Conservation (phyloP, 2,797 vertebrate species). For the Lepus townsendii region DNA sequence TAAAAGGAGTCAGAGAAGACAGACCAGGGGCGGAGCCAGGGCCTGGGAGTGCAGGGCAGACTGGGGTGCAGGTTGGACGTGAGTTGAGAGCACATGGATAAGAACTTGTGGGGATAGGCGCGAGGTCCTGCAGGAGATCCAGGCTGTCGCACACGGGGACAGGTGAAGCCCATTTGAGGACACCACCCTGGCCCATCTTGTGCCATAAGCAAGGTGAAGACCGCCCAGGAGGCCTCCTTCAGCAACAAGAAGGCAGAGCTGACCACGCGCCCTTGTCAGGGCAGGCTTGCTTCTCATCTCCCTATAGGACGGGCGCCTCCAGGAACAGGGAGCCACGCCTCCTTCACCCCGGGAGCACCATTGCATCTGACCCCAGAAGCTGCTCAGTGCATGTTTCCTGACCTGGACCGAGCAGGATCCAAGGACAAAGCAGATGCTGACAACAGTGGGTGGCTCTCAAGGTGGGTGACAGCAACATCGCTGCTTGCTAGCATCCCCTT, state of each 20-base stretch:
- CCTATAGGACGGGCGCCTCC: neutral
- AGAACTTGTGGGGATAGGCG: fast-evolving
- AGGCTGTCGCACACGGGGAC: neutral
- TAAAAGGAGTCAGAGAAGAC: neutral
- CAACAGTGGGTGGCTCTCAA: fast-evolving
- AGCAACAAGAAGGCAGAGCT: neutral
- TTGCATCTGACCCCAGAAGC: too few relatives aligned
- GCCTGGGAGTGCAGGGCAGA: neutral
- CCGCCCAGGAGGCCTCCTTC: neutral
- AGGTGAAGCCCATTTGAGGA: neutral
- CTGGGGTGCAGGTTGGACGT: too few relatives aligned
- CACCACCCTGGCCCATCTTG: neutral
- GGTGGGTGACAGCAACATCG: fast-evolving
- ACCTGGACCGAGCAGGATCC: neutral
- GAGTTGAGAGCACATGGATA: fast-evolving
- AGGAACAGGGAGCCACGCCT: neutral
- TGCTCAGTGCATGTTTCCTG: neutral
- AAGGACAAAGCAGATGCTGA: neutral
- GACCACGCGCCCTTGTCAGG: fast-evolving
- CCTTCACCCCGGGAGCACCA: neutral
- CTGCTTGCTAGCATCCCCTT: neutral
- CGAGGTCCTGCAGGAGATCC: neutral
- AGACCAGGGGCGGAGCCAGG: fast-evolving
- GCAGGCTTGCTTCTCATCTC: neutral
- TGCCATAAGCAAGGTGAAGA: neutral